Conservation (phyloP, 2,797 vertebrate genomes). For the Varecia variegata region DNA sequence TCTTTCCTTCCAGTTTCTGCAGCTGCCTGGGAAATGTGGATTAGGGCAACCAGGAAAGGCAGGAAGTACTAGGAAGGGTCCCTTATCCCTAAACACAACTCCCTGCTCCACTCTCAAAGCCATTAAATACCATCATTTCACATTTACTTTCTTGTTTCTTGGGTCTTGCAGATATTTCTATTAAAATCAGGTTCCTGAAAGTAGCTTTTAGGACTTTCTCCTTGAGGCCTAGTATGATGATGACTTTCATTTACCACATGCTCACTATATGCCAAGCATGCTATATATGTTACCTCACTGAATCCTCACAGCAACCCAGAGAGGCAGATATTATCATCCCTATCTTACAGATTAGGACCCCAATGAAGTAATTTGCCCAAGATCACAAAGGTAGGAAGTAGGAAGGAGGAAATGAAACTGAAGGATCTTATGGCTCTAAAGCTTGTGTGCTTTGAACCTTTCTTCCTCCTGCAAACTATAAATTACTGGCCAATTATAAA, state of each 20-base stretch:
- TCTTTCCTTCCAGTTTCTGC: neutral
- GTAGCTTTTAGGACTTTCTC: neutral
- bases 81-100: neutral
- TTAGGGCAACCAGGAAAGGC: neutral
- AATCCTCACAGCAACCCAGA: neutral
- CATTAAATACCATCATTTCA: neutral
- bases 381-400: neutral
- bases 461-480: constrained; percentile 54
- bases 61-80: neutral
- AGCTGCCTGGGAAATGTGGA: neutral
- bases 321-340: neutral
- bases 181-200: neutral
- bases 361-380: neutral
- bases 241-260: neutral
- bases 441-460: neutral
- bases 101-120: neutral
- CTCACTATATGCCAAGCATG: neutral
- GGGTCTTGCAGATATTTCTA: neutral
- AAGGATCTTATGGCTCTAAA: neutral
- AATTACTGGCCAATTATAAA: constrained; percentile 59
- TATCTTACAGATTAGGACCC: neutral
- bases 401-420: neutral
- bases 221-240: neutral
- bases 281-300: neutral
- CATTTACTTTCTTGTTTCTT: neutral